These are phyloP conservation scores for Poeciliopsis retropinna DNA, from an alignment of 2,113 vertebrate species.

Conservation along the genomic window DNA sequence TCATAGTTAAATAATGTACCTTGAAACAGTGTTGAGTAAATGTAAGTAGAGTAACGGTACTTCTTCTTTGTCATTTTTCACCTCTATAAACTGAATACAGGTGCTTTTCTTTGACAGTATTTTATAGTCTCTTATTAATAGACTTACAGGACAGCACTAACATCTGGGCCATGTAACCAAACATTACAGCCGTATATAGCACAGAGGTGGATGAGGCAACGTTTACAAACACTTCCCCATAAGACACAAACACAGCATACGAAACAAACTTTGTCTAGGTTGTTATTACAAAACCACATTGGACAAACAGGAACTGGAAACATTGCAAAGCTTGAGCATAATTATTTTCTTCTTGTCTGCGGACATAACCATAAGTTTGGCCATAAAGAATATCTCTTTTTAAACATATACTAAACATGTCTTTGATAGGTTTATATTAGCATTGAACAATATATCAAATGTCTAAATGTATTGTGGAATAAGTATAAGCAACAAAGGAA, in stretches of 20 bases:
- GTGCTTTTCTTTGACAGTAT: not conserved
- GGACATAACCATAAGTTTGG: not conserved
- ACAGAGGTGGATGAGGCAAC: not conserved
- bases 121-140: not conserved
- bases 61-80: not conserved
- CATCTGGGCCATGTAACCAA: not conserved
- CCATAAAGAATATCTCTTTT: not conserved
- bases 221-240: not conserved
- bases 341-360: not conserved
- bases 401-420: not conserved
- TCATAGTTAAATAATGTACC: not conserved
- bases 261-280: not conserved
- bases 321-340: not conserved
- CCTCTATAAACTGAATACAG: not conserved
- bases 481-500: too few species aligned
- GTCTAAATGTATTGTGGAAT: not conserved
- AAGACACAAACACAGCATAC: not conserved
- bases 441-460: not conserved
- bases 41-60: not conserved
- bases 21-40: not conserved
- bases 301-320: not conserved
- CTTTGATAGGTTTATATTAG: not conserved
- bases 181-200: not conserved
- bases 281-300: not conserved
- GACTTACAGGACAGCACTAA: not conserved